A percentile compares a stretch with the other conserved stretches of the same genome.
Conservation (phyloP, 1,140 invertebrate genomes). For the Hyles vespertilio region DNA sequence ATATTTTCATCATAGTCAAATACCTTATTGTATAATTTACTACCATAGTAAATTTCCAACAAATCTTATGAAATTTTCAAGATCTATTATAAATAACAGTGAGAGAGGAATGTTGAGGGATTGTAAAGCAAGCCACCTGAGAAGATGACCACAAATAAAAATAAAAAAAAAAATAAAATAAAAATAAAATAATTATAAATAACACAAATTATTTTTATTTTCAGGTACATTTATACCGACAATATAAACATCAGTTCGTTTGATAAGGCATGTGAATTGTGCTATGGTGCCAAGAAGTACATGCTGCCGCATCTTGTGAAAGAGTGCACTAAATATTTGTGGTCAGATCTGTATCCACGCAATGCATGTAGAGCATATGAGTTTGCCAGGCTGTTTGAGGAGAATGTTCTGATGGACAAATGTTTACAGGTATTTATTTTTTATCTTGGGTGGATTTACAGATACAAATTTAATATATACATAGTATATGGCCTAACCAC, state of each 20-base stretch:
- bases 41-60: too few relatives aligned
- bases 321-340: constrained; percentile 87
- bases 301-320: constrained; percentile 88
- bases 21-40: too few relatives aligned
- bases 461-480: too few relatives aligned
- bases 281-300: constrained; percentile 92
- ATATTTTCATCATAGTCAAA: too few relatives aligned
- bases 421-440: constrained; percentile 79
- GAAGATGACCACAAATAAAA: too few relatives aligned
- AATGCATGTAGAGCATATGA: constrained; percentile 90
- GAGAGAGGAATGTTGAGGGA: too few relatives aligned
- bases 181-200: too few relatives aligned
- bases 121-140: too few relatives aligned
- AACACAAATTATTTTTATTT: constrained; percentile 25
- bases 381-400: constrained; percentile 90
- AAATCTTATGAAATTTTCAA: too few relatives aligned
- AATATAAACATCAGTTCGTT: constrained; percentile 86
- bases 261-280: constrained; percentile 89
- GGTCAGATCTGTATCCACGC: constrained; percentile 85
- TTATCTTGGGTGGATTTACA: not conserved
- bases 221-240: constrained; percentile 89
- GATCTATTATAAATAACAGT: too few relatives aligned
- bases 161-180: too few relatives aligned
- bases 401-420: constrained; percentile 86
- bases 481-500: too few relatives aligned